Percentiles rank a stretch among this genome's conserved stretches.
Evolutionary conservation across 37 sponge, comb jelly and placozoan species (phyloP).

Genomic region (Mnemiopsis leidyi): DNA sequence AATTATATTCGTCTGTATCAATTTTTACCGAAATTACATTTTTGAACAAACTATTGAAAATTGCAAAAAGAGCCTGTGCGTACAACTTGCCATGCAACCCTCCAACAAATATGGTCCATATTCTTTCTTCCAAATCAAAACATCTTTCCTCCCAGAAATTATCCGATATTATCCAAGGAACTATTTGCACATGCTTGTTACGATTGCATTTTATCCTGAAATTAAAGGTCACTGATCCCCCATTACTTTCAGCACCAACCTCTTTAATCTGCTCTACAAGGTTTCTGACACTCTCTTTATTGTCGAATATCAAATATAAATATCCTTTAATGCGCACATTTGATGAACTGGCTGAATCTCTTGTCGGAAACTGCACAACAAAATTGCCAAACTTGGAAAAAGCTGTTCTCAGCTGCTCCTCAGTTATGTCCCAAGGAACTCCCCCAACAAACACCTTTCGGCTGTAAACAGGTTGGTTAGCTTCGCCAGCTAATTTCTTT

Average conservation of each 20-base stretch:
- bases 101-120: slow-evolving; percentile 83
- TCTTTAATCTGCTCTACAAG: slow-evolving; percentile 52
- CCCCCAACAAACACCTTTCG: slow-evolving; percentile 95
- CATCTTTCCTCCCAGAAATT: slow-evolving; percentile 54
- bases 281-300: slow-evolving; percentile 78
- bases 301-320: slow-evolving; percentile 93
- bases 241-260: slow-evolving; percentile 4
- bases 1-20: slow-evolving; percentile 95
- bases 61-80: slow-evolving; percentile 86
- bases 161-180: slow-evolving; percentile 43
- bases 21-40: slow-evolving; percentile 99
- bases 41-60: slow-evolving; percentile 95
- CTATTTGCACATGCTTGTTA: slow-evolving; percentile 63
- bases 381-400: slow-evolving; percentile 88
- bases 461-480: slow-evolving; percentile 84
- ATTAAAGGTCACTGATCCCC: slow-evolving; percentile 56
- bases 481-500: neutral
- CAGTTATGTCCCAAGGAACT: slow-evolving; percentile 99
- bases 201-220: slow-evolving; percentile 61
- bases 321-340: slow-evolving; percentile 93
- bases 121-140: neutral
- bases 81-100: slow-evolving; percentile 96
- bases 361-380: slow-evolving; percentile 93
- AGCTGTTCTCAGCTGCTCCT: slow-evolving; percentile 77
- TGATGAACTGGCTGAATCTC: slow-evolving; percentile 85